Percentiles rank a stretch among this genome's conserved stretches.
These are phyloP conservation scores for Salmo trutta DNA, from an alignment of 2,797 vertebrate genomes.

Conservation along the genomic window DNA sequence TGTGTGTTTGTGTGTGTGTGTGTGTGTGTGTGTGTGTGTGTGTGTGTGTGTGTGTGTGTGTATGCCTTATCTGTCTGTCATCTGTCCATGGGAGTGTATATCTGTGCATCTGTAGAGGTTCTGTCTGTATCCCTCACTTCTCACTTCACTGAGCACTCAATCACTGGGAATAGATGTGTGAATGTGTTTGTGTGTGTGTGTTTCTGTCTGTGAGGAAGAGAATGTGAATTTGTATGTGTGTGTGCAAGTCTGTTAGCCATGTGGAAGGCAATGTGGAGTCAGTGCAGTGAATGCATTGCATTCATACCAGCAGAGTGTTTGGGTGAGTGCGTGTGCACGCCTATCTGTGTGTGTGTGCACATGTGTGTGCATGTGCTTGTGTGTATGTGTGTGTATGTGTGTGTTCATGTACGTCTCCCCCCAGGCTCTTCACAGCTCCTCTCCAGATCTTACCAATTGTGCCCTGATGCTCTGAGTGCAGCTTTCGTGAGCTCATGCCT, in stretches of 20 bases:
- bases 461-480: constrained; percentile 57
- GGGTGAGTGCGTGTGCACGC: constrained; percentile 16
- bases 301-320: constrained; percentile 39
- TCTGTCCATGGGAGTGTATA: constrained; percentile 27
- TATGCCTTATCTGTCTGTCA: constrained; percentile 58
- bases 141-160: constrained; percentile 67
- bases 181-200: constrained; percentile 37
- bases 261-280: constrained; percentile 49
- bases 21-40: constrained; percentile 33
- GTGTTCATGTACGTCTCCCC: constrained; percentile 12
- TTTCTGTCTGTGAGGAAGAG: constrained; percentile 18
- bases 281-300: constrained; percentile 50
- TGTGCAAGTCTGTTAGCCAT: constrained; percentile 44
- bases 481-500: constrained; percentile 74
- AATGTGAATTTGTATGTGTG: constrained; percentile 10
- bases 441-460: constrained; percentile 55
- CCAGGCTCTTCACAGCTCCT: constrained; percentile 42
- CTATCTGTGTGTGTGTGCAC: constrained; percentile 4
- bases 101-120: constrained; percentile 46
- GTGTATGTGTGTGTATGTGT: constrained; percentile 9
- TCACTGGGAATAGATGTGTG: constrained; percentile 54
- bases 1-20: constrained; percentile 12
- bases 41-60: constrained; percentile 31
- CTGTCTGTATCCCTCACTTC: constrained; percentile 44
- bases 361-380: not conserved